phyloP scores from a whole-genome alignment of 2,888 invertebrate genomes.

The Nebria brevicollis region DNA sequence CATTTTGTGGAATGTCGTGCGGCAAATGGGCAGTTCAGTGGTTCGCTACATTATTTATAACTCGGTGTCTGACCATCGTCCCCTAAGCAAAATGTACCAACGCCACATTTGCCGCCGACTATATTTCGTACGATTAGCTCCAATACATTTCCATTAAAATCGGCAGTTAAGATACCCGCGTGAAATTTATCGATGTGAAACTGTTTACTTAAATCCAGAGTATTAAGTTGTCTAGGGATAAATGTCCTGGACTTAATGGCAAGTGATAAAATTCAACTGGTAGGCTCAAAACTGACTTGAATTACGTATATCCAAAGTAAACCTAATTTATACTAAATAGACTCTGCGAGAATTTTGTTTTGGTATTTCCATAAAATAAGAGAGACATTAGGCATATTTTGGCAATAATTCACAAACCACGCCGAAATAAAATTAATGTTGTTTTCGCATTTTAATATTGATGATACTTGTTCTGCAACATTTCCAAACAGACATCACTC shows the following conservation, averaged over 20 bases:
- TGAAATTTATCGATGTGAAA: not conserved
- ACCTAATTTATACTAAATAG: too few species aligned
- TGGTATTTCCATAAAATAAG: too few species aligned
- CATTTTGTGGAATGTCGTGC: not conserved
- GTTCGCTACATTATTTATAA: slow-evolving; percentile 1
- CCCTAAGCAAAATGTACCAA: not conserved
- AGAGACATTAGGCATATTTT: too few species aligned
- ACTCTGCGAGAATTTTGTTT: too few species aligned
- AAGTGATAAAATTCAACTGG: not conserved
- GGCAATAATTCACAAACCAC: too few species aligned
- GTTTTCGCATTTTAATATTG: too few species aligned
- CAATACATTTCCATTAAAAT: not conserved
- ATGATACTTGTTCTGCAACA: too few species aligned
- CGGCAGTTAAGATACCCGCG: not conserved
- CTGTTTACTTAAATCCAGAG: not conserved
- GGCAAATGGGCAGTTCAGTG: not conserved
- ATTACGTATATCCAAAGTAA: too few species aligned
- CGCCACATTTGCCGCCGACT: not conserved
- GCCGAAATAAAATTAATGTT: too few species aligned
- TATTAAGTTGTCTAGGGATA: not conserved
- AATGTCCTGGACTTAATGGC: not conserved
- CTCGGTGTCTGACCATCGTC: not conserved
- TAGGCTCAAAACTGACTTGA: not conserved
- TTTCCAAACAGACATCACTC: too few species aligned
- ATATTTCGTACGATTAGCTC: not conserved